Evolutionary conservation across 2,888 invertebrate genomes (phyloP).

Genomic region (Dryocosmus kuriphilus): DNA sequence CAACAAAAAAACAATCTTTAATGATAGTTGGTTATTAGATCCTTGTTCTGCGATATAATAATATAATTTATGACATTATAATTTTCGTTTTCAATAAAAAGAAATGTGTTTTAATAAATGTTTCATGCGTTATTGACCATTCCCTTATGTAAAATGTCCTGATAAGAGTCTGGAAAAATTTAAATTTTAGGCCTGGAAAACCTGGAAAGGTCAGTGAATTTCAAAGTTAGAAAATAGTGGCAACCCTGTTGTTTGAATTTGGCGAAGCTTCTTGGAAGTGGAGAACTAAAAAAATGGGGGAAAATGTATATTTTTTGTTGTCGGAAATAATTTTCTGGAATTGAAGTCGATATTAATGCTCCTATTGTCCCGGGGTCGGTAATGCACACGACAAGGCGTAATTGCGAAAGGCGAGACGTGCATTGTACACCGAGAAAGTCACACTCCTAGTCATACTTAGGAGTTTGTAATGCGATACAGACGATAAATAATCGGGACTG

Average conservation of each 20-base stretch:
- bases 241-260: background rate
- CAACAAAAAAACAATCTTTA: no score
- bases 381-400: slow-evolving; percentile 45
- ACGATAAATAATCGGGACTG: slow-evolving; percentile 50
- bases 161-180: no score
- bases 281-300: background rate
- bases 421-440: slow-evolving; percentile 44
- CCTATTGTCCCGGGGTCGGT: slow-evolving; percentile 46
- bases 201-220: no score
- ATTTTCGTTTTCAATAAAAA: no score
- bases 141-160: no score
- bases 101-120: no score
- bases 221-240: no score
- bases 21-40: no score
- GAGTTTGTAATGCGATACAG: slow-evolving; percentile 44
- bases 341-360: slow-evolving; percentile 48
- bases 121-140: no score
- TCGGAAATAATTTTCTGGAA: background rate
- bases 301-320: background rate
- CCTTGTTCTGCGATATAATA: no score
- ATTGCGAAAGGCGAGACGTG: slow-evolving; percentile 53
- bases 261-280: background rate
- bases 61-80: no score
- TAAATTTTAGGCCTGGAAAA: no score
- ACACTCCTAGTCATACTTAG: slow-evolving; percentile 33